Evolutionary conservation across 2,797 vertebrate genomes (phyloP).

Genomic region (Peromyscus melanophrys): DNA sequence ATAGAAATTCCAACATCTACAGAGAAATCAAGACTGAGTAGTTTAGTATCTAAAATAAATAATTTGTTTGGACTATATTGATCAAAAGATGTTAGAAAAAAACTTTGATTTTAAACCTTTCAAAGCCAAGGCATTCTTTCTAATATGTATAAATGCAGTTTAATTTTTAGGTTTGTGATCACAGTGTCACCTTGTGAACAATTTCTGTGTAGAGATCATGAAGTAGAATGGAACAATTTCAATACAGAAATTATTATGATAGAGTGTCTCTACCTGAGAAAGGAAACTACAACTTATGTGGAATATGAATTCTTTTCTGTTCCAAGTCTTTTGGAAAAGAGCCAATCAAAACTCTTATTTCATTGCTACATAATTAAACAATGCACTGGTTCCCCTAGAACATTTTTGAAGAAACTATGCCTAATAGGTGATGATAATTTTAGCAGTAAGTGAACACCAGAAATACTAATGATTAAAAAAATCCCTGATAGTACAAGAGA

Average conservation of each 20-base stretch:
- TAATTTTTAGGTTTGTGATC: conserved; percentile 51
- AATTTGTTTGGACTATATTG: conserved; percentile 43
- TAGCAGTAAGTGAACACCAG: not conserved
- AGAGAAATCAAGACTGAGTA: conserved; percentile 31
- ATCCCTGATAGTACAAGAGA: not conserved
- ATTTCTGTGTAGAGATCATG: conserved; percentile 53
- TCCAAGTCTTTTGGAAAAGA: conserved; percentile 45
- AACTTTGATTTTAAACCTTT: conserved; percentile 38
- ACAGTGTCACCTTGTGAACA: conserved; percentile 62
- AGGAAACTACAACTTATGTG: not conserved
- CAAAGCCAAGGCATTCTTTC: conserved; percentile 33
- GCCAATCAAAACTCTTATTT: conserved; percentile 29
- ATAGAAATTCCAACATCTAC: conserved; percentile 40
- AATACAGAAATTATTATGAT: conserved; percentile 36
- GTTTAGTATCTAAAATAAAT: conserved; percentile 44
- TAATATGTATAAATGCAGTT: conserved; percentile 13
- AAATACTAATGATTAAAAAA: conserved; percentile 17
- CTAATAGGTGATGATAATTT: not conserved
- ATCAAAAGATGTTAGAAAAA: conserved; percentile 24
- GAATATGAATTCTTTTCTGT: conserved; percentile 3
- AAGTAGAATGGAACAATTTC: conserved; percentile 66
- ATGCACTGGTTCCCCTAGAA: not conserved
- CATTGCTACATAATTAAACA: conserved; percentile 43
- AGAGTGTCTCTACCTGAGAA: not conserved
- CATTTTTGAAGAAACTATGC: conserved; percentile 39